Conservation (phyloP, 2,888 invertebrate genomes). For the Agriopis aurantiaria region DNA sequence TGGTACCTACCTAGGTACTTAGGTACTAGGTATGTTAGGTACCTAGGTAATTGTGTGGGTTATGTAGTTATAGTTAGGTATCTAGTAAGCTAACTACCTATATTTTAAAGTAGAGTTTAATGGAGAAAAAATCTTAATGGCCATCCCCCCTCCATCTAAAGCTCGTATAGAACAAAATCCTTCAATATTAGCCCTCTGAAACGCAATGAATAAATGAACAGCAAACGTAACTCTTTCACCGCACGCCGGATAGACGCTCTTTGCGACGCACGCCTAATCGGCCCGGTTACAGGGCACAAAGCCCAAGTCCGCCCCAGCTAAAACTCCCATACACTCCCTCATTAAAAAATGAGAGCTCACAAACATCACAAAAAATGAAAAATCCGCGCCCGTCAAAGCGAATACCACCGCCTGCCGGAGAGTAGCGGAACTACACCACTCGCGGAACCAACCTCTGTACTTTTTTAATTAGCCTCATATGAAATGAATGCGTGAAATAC, state of each 20-base stretch:
- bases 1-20: no score
- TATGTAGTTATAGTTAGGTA: no score
- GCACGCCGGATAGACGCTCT: constrained; percentile 60
- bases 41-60: no score
- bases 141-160: constrained; percentile 14
- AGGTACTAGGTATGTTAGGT: no score
- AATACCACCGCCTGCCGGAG: constrained; percentile 79
- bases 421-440: constrained; percentile 84
- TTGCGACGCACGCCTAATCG: constrained; percentile 61
- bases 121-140: neutral
- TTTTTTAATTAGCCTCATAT: constrained; percentile 85
- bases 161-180: constrained; percentile 45
- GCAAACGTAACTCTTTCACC: constrained; percentile 75
- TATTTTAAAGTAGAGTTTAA: neutral
- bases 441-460: constrained; percentile 81
- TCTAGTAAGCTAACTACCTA: neutral
- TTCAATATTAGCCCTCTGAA: constrained; percentile 60
- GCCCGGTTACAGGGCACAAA: constrained; percentile 65
- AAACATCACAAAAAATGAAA: constrained; percentile 68
- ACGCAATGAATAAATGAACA: constrained; percentile 75
- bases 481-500: constrained; percentile 81
- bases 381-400: constrained; percentile 75
- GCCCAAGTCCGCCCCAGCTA: constrained; percentile 62
- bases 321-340: constrained; percentile 80
- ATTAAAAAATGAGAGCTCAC: constrained; percentile 83